Evolutionary conservation across 2,797 vertebrate genomes (phyloP).

Genomic region (Enteromius anoplus): DNA sequence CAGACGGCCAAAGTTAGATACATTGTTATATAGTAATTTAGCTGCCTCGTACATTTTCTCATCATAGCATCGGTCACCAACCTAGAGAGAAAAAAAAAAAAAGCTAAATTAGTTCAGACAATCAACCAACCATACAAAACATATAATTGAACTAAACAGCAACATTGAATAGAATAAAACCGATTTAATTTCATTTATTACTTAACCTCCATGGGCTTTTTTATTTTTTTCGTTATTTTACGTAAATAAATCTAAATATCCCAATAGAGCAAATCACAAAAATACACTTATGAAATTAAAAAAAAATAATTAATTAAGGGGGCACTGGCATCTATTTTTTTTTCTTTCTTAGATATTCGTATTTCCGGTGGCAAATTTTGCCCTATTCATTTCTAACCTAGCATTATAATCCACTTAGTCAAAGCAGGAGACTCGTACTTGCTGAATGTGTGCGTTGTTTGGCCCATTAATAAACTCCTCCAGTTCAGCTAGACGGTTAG

Average conservation of each 20-base stretch:
- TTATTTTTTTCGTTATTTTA: neutral
- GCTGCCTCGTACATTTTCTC: slow-evolving; percentile 93
- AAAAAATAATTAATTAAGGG: neutral
- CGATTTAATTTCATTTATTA: neutral
- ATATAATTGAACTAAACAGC: neutral
- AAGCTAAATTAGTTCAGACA: neutral
- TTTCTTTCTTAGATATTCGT: neutral
- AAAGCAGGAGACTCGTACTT: slow-evolving; percentile 75
- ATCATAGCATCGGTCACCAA: slow-evolving; percentile 91
- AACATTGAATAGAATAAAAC: neutral
- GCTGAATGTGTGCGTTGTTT: slow-evolving; percentile 98
- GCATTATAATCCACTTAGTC: neutral
- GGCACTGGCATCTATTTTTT: neutral
- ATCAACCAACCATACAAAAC: neutral
- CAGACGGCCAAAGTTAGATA: slow-evolving; percentile 91
- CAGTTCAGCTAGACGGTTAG: slow-evolving; percentile 90
- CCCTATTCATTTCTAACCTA: neutral
- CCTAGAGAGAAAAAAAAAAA: slow-evolving; percentile 68
- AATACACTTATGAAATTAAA: neutral
- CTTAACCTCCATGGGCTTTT: neutral
- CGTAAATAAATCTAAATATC: neutral
- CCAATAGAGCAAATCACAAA: too few species aligned
- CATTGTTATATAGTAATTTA: slow-evolving; percentile 88
- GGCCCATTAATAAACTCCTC: slow-evolving; percentile 99
- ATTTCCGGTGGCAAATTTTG: neutral